These are phyloP conservation scores for Sylvietta virens DNA, from an alignment of 2,113 vertebrate species.

Conservation along the genomic window DNA sequence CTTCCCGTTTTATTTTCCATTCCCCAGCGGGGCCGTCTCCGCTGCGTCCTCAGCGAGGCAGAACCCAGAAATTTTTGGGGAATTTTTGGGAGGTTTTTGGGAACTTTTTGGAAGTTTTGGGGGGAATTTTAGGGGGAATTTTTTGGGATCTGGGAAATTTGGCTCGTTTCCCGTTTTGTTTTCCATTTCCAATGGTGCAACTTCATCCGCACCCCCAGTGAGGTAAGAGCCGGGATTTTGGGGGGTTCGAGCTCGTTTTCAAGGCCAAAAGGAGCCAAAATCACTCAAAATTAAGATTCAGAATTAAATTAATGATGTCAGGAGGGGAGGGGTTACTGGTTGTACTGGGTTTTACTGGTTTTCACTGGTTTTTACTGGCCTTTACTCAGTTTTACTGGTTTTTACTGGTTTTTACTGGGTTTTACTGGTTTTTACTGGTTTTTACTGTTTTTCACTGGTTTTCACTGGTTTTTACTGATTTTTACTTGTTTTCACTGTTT, in stretches of 20 bases:
- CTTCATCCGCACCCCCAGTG: background rate
- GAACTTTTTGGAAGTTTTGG: fast-evolving
- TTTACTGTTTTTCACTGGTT: background rate
- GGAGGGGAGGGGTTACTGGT: background rate
- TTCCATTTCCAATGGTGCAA: background rate
- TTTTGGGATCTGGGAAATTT: background rate
- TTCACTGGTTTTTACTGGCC: background rate
- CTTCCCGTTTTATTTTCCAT: too few relatives aligned
- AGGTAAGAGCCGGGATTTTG: too few relatives aligned
- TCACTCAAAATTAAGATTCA: background rate
- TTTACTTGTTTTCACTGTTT: background rate
- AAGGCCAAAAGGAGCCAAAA: background rate
- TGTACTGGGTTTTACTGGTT: background rate
- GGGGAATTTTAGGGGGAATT: too few relatives aligned
- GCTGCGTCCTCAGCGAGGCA: too few relatives aligned
- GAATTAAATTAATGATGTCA: background rate
- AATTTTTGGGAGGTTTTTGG: fast-evolving
- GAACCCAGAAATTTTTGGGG: too few relatives aligned
- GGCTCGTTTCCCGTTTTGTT: background rate
- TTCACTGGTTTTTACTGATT: too few relatives aligned
- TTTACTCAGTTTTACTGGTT: background rate
- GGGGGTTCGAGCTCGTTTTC: fast-evolving
- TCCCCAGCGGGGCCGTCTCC: too few relatives aligned
- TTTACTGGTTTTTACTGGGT: background rate
- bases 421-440: background rate